Evolutionary conservation across 2,113 vertebrate species (phyloP).

Genomic region (Sebastes fasciatus): DNA sequence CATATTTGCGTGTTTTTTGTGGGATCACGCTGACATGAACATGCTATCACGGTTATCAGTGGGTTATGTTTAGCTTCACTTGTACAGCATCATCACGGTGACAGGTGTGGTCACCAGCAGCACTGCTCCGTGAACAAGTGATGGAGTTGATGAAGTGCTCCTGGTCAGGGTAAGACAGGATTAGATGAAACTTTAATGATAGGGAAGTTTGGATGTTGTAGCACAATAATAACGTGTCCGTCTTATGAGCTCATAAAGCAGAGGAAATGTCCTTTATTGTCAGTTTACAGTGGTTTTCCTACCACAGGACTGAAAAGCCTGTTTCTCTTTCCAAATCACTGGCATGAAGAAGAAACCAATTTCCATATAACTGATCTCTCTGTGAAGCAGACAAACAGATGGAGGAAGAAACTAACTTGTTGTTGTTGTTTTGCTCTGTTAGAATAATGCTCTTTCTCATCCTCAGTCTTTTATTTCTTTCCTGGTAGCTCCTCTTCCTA

Average conservation of each 20-base stretch:
- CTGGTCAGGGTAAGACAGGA: no score
- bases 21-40: no score
- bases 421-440: not conserved
- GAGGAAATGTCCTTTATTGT: not conserved
- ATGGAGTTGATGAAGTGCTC: no score
- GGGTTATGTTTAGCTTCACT: no score
- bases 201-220: not conserved
- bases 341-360: not conserved
- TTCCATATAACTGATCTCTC: not conserved
- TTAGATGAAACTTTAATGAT: no score
- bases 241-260: no score
- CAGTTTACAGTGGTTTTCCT: not conserved
- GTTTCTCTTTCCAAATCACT: not conserved
- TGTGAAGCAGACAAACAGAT: not conserved
- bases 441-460: not conserved
- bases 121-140: no score
- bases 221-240: not conserved
- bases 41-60: no score
- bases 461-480: not conserved
- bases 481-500: not conserved
- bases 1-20: no score
- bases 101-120: no score
- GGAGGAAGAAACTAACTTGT: not conserved
- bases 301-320: not conserved
- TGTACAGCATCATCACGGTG: no score